Base-by-base conservation (phyloP, 2,797 vertebrate species). In the Artibeus jamaicensis region DNA sequence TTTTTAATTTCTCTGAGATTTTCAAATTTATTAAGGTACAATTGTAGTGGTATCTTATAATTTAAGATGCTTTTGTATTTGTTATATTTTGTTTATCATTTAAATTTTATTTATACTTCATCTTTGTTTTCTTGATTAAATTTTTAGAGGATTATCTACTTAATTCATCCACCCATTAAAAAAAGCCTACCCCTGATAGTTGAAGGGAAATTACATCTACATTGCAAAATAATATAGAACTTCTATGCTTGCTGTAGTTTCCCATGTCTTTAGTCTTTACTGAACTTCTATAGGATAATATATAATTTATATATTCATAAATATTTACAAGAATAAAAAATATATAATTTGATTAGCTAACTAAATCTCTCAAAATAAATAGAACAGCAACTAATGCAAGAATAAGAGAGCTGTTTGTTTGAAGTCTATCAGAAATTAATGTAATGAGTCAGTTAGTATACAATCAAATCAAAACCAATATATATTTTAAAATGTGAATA, bases 81-180 rank as follows among this genome's bases (percentile, higher is more conserved):
- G 12, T 91, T 90, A 48, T 77, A 96, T 73, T 71, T 11, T 32
- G 93, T 84, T 90, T 57, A 53, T 92, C 55, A 82, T 88, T 96
- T 93, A 97, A 44, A 89, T 95, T 90, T 96, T 79, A 90, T 86
- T 95, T 92, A 79, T 94, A 92, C 92, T 92, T 94, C 44, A 91
- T 94, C 65, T 94, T 92, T 95, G 88, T 86, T 97, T 95, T 78
- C 78, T 78, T 95, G 44, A 92, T 96, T 96, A 96, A 92, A 96
- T 96, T 96, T 42, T 53, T 90, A 42, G 78, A 96, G 71, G 85
- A n/a, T 86, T 93, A 97, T 83, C 53, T 97, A 90, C 57, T 92
- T 85, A 85, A 96, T 85, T 91, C 37, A 95, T 93, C 53, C 5
- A n/a, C 42, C 7, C 29, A 50, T 11, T 57, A 48, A 71, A 86